phyloP scores from a whole-genome alignment of 92 coral and sea anemone species.

The Umimayanthus kanabou region DNA sequence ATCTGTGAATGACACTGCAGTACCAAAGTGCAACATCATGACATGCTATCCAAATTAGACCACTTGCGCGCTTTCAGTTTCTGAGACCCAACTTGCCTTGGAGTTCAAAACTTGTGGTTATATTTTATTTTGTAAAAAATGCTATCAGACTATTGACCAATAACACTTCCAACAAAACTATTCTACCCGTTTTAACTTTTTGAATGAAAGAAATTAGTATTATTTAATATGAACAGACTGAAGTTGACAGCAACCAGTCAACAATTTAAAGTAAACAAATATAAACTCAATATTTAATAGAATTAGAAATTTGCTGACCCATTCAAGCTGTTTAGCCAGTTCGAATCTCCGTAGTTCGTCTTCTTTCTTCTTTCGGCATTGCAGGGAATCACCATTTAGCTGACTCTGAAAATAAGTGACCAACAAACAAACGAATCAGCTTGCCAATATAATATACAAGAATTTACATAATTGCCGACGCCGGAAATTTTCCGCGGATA shows the following conservation, averaged over 20 bases:
- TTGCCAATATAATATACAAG: not conserved
- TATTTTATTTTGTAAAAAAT: too few species aligned
- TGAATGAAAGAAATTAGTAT: not conserved
- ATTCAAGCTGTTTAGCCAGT: constrained; percentile 74
- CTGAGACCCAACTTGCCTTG: not conserved
- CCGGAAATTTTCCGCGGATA: not conserved
- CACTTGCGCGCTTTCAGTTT: not conserved
- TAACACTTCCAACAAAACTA: too few species aligned
- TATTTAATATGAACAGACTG: not conserved
- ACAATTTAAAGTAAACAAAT: not conserved
- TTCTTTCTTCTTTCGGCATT: constrained; percentile 58
- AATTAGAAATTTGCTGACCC: constrained; percentile 50
- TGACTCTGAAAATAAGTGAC: constrained; percentile 32
- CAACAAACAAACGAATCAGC: not conserved
- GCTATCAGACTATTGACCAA: not conserved
- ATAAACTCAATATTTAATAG: not conserved
- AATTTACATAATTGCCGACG: not conserved
- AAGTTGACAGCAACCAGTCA: not conserved
- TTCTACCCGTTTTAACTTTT: not conserved
- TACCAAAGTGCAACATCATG: too few species aligned
- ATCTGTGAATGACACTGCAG: too few species aligned
- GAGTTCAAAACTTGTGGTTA: too few species aligned
- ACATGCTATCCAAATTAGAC: not conserved
- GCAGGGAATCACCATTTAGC: constrained; percentile 49
- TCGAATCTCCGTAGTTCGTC: constrained; percentile 67